Evolutionary conservation across 1,140 invertebrate species (phyloP).

Genomic region (Bathynomus jamesi): DNA sequence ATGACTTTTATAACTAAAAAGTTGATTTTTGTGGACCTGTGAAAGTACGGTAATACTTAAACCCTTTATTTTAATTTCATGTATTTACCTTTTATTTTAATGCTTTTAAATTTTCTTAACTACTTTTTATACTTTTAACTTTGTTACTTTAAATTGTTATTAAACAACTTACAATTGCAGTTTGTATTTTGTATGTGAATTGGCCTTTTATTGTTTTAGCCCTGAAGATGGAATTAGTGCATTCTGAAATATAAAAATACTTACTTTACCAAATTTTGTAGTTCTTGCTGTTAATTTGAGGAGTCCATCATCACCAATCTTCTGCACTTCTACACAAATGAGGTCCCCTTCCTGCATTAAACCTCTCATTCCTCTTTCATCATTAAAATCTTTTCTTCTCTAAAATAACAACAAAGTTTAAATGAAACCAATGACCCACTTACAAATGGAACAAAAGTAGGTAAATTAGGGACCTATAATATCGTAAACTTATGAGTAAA

Average conservation of each 20-base stretch:
- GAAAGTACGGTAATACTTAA: too few species aligned
- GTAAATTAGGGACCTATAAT: background rate
- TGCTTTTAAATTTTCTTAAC: too few species aligned
- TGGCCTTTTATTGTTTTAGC: too few species aligned
- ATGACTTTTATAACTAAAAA: too few species aligned
- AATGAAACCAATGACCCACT: constrained; percentile 13
- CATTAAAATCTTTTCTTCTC: constrained; percentile 83
- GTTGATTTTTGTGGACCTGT: too few species aligned
- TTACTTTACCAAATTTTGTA: constrained; percentile 92
- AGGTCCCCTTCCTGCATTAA: constrained; percentile 94
- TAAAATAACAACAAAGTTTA: constrained; percentile 50
- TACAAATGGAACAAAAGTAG: background rate
- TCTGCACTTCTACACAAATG: constrained; percentile 95
- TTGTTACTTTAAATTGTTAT: too few species aligned
- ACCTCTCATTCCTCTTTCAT: constrained; percentile 93
- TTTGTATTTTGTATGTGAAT: too few species aligned
- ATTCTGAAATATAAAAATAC: constrained; percentile 19
- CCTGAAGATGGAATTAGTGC: too few species aligned
- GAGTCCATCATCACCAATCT: constrained; percentile 79
- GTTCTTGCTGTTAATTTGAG: constrained; percentile 90
- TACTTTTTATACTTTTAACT: too few species aligned
- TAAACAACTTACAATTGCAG: too few species aligned
- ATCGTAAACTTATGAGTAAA: background rate
- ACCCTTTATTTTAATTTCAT: too few species aligned
- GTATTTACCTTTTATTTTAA: too few species aligned